Conservation (phyloP, 2,797 vertebrate species). For the Ceyx erithaca region DNA sequence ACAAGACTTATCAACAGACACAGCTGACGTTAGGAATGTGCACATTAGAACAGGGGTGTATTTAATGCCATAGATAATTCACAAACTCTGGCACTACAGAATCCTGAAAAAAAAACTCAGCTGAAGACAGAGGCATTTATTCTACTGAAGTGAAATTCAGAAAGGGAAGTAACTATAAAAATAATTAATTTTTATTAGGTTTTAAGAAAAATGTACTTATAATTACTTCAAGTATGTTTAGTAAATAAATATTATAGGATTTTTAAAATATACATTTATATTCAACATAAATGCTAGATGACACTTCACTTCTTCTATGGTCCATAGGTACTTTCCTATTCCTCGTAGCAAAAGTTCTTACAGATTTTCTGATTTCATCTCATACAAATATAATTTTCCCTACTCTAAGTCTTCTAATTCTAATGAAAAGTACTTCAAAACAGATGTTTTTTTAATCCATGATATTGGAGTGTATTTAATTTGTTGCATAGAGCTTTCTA, state of each 20-base stretch:
- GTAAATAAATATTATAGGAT: not conserved
- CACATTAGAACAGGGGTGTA: rapidly evolving
- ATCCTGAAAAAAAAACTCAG: not conserved
- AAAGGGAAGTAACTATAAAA: not conserved
- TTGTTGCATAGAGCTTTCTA: slow-evolving; percentile 15
- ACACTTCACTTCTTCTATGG: not conserved
- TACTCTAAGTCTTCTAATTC: not conserved
- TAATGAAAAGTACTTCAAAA: slow-evolving; percentile 40
- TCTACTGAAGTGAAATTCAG: not conserved
- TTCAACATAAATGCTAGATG: not conserved
- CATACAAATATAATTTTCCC: not conserved
- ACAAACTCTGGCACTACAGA: not conserved
- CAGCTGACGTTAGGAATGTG: not conserved
- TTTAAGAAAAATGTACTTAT: not conserved
- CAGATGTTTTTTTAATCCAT: not conserved
- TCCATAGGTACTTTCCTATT: not conserved
- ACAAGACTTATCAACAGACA: too few relatives aligned
- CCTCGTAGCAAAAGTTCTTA: not conserved
- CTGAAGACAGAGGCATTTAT: not conserved
- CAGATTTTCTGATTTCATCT: not conserved
- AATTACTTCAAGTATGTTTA: not conserved
- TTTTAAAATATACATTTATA: not conserved
- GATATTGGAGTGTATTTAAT: slow-evolving; percentile 7
- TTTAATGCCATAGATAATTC: not conserved
- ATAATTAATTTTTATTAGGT: not conserved